A percentile compares a stretch with the other conserved stretches of the same genome.
phyloP scores from a whole-genome alignment of 2,797 vertebrate species.

The Vultur gryphus region DNA sequence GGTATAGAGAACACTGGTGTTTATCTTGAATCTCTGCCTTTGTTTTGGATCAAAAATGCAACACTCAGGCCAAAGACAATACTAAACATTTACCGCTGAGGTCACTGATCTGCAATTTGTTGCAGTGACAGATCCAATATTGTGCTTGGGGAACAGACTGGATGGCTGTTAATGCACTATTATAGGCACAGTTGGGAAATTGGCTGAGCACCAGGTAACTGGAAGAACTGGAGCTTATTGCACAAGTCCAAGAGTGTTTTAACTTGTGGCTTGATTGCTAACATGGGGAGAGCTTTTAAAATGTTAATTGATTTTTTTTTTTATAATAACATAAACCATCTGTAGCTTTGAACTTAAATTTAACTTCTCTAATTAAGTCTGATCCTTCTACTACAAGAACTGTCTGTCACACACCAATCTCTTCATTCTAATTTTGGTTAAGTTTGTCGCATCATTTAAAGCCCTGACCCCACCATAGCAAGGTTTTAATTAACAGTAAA shows the following conservation, averaged over 20 bases:
- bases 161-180: conserved; percentile 22
- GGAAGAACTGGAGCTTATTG: conserved; percentile 29
- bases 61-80: conserved; percentile 39
- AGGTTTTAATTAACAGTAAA: background rate
- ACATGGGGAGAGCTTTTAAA: conserved; percentile 29
- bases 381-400: background rate
- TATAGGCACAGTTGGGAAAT: conserved; percentile 51
- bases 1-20: background rate
- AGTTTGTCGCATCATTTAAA: background rate
- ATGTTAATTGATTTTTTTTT: conserved; percentile 35
- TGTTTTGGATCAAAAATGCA: conserved; percentile 17
- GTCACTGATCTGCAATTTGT: conserved; percentile 57
- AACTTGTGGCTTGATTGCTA: conserved; percentile 18
- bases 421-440: background rate
- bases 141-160: conserved; percentile 39
- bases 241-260: conserved; percentile 17
- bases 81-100: conserved; percentile 38
- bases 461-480: background rate
- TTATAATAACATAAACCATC: conserved; percentile 20
- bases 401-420: background rate
- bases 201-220: conserved; percentile 29
- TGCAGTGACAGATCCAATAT: conserved; percentile 52
- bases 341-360: conserved; percentile 44
- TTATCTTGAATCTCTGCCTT: conserved; percentile 43
- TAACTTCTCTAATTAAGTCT: conserved; percentile 29